These are phyloP conservation scores for Drosophila kuntzei DNA, from an alignment of 2,888 invertebrate genomes.

Conservation along the genomic window DNA sequence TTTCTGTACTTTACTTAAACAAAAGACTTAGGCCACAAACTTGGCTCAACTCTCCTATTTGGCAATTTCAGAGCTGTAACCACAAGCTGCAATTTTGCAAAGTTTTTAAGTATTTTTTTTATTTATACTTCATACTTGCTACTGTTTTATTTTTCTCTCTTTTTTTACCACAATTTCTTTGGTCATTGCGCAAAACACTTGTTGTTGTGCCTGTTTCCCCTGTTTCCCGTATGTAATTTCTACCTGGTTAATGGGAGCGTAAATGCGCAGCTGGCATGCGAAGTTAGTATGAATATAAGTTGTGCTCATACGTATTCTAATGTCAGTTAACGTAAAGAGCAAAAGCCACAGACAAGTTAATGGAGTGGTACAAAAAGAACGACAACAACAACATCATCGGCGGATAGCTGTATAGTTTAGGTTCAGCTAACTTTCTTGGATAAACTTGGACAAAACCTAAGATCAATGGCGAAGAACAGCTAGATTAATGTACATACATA, in stretches of 20 bases:
- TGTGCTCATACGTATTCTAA: slow-evolving; percentile 61
- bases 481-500: slow-evolving; percentile 20
- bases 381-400: slow-evolving; percentile 16
- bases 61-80: slow-evolving; percentile 20
- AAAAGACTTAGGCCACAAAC: slow-evolving; percentile 66
- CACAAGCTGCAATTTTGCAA: slow-evolving; percentile 53
- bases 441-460: slow-evolving; percentile 37
- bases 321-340: slow-evolving; percentile 70
- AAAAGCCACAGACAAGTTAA: slow-evolving; percentile 75
- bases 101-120: slow-evolving; percentile 37
- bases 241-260: slow-evolving; percentile 76
- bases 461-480: slow-evolving; percentile 44
- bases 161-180: slow-evolving; percentile 61
- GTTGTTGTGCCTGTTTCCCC: slow-evolving; percentile 42
- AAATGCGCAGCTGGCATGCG: slow-evolving; percentile 79
- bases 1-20: slow-evolving; percentile 22
- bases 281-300: slow-evolving; percentile 56
- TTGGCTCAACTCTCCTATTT: slow-evolving; percentile 23
- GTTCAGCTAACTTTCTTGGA: slow-evolving; percentile 51
- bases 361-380: slow-evolving; percentile 69
- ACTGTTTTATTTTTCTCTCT: slow-evolving; percentile 37
- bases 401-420: slow-evolving; percentile 36
- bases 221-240: slow-evolving; percentile 52
- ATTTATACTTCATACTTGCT: slow-evolving; percentile 30
- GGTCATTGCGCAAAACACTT: slow-evolving; percentile 75